Conservation (phyloP, 2,797 vertebrate species). For the Argyrosomus regius region DNA sequence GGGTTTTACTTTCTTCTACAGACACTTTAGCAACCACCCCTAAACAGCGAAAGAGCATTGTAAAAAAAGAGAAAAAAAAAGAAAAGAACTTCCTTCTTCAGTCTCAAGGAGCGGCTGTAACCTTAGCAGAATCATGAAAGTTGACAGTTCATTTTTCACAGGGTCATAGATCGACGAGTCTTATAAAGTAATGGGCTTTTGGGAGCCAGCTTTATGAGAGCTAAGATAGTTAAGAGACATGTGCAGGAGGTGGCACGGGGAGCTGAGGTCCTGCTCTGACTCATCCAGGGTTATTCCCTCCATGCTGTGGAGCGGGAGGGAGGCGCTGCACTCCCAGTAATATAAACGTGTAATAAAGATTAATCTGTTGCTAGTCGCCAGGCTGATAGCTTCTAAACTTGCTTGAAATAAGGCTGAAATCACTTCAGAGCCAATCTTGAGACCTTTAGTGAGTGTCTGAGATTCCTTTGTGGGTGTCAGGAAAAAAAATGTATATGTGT, state of each 20-base stretch:
- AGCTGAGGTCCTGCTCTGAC: conserved; percentile 85
- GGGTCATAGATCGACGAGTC: conserved; percentile 88
- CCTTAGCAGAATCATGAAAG: conserved; percentile 90
- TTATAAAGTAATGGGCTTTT: conserved; percentile 91
- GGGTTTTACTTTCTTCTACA: conserved; percentile 57
- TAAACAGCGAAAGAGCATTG: conserved; percentile 75
- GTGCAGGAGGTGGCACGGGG: conserved; percentile 82
- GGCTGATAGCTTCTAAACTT: conserved; percentile 88
- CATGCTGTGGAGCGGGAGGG: conserved; percentile 76
- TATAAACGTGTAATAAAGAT: conserved; percentile 91
- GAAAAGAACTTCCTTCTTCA: conserved; percentile 71
- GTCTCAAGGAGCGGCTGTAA: conserved; percentile 86
- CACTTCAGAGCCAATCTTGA: conserved; percentile 86
- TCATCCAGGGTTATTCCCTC: conserved; percentile 85
- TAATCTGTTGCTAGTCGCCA: conserved; percentile 88
- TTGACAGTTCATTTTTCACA: conserved; percentile 92
- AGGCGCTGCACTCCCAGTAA: conserved; percentile 83
- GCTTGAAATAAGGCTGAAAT: conserved; percentile 89
- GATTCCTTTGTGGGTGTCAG: conserved; percentile 77
- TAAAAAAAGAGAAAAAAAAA: conserved; percentile 62
- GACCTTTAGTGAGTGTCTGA: conserved; percentile 77
- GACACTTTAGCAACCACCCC: conserved; percentile 45
- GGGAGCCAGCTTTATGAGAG: conserved; percentile 89
- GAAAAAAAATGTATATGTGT: conserved; percentile 70
- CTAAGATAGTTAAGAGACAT: conserved; percentile 90